phyloP scores from a whole-genome alignment of 2,888 invertebrate species.

The Hypselothyrea guttata region DNA sequence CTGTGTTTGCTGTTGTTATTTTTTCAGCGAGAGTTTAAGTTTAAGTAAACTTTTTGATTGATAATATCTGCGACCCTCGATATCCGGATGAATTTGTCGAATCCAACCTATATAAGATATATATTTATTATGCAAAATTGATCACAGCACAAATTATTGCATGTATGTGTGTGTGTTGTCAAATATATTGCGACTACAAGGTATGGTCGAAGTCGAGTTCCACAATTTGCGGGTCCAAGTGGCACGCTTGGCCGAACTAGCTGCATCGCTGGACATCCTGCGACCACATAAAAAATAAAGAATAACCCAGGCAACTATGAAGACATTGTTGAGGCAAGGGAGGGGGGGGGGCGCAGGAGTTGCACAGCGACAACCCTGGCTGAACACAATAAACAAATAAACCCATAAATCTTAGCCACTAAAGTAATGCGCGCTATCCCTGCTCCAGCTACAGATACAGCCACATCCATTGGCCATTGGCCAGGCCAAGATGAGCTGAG shows the following conservation, averaged over 20 bases:
- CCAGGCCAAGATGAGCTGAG: background rate
- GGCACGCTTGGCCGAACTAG: too few species aligned
- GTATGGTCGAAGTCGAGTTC: too few species aligned
- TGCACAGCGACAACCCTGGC: slow-evolving; percentile 8
- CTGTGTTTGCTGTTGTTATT: too few species aligned
- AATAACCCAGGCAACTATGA: slow-evolving; percentile 30
- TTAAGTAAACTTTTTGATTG: too few species aligned
- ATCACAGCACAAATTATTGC: slow-evolving; percentile 7
- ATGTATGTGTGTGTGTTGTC: background rate
- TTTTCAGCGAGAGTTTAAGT: too few species aligned
- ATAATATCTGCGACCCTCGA: too few species aligned
- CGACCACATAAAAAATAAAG: background rate
- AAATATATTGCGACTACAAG: too few species aligned
- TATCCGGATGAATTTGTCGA: too few species aligned
- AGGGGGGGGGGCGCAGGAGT: too few species aligned
- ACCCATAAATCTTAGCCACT: slow-evolving; percentile 72
- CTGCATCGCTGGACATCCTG: too few species aligned
- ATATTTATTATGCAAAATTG: slow-evolving; percentile 31
- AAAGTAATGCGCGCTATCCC: slow-evolving; percentile 54
- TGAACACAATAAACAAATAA: slow-evolving; percentile 68
- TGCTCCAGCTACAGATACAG: background rate
- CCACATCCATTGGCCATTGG: slow-evolving; percentile 10
- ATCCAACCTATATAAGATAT: too few species aligned
- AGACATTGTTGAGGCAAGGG: background rate
- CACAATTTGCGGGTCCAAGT: too few species aligned